These are phyloP conservation scores for Drosophila yooni DNA, from an alignment of 2,888 invertebrate species.

Conservation along the genomic window DNA sequence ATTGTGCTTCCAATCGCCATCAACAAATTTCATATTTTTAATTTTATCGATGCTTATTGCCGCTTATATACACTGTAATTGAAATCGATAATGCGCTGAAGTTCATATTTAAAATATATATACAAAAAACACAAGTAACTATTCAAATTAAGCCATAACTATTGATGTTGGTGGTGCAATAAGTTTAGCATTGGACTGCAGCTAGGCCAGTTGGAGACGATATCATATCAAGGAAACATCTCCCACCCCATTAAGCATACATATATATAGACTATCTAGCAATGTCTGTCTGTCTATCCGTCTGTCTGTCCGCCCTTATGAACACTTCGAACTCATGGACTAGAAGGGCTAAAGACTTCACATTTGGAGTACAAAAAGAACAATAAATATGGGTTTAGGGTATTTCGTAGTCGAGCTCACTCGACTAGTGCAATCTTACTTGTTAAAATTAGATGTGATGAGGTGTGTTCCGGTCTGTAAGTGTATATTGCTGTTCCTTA, in stretches of 20 bases:
- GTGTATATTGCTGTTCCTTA: neutral
- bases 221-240: neutral
- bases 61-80: neutral
- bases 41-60: neutral
- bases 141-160: neutral
- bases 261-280: neutral
- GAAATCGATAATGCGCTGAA: neutral
- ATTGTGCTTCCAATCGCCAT: slow-evolving; percentile 3
- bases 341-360: neutral
- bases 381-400: neutral
- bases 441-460: neutral
- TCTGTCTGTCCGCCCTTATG: neutral
- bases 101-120: neutral
- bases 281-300: neutral
- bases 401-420: neutral
- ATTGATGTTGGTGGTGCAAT: neutral
- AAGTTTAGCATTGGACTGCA: neutral
- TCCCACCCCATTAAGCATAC: neutral
- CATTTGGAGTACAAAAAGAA: neutral
- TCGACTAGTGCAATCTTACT: neutral
- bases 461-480: no score
- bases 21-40: neutral
- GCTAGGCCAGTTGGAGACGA: neutral
- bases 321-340: neutral
- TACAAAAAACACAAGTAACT: neutral